phyloP scores from a whole-genome alignment of 2,797 vertebrate genomes.

The Pitangus sulphuratus region DNA sequence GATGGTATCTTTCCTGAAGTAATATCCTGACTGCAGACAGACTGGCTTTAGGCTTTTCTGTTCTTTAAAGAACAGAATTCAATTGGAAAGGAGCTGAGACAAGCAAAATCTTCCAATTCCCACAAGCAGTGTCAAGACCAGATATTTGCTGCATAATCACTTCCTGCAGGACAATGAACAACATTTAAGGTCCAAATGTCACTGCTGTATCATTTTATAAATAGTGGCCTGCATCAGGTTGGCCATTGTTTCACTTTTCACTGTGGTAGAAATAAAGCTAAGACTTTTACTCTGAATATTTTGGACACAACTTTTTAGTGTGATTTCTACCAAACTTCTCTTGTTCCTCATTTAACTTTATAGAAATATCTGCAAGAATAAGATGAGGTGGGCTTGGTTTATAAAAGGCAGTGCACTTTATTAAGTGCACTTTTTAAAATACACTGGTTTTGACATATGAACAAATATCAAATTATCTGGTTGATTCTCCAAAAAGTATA shows the following conservation, averaged over 20 bases:
- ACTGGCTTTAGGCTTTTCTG: background rate
- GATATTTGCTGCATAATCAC: background rate
- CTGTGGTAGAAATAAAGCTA: background rate
- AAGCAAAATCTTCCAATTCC: conserved; percentile 1
- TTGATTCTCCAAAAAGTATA: background rate
- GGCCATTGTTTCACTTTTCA: background rate
- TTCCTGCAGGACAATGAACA: background rate
- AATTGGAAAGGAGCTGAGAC: background rate
- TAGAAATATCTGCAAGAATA: background rate
- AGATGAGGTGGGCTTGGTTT: background rate
- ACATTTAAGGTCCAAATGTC: background rate
- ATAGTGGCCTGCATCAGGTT: background rate
- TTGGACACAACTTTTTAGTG: background rate
- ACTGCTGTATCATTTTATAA: background rate
- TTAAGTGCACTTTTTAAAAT: background rate
- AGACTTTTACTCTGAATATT: background rate
- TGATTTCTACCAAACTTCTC: background rate
- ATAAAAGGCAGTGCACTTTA: background rate
- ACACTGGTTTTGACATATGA: background rate
- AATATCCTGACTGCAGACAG: background rate
- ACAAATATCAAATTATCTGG: background rate
- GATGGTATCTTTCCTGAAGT: background rate
- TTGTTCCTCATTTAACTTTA: background rate
- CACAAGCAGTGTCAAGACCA: background rate
- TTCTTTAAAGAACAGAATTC: background rate